Conservation (phyloP, 1,140 invertebrate genomes). For the Acromyrmex heyeri region DNA sequence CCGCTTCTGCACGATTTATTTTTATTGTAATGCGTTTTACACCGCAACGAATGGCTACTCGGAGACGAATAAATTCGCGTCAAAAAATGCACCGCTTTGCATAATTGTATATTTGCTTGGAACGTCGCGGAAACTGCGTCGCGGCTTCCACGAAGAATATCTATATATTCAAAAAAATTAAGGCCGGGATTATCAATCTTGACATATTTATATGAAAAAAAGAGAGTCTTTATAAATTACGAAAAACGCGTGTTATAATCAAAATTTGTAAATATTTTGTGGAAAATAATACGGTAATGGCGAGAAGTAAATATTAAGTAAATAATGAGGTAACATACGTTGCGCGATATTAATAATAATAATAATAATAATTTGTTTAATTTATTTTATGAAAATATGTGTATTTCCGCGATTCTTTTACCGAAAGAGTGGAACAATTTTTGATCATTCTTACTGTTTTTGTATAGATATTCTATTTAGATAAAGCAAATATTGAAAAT, state of each 20-base stretch:
- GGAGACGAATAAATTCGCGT: conserved; percentile 49
- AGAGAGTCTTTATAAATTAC: neutral
- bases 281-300: neutral
- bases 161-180: neutral
- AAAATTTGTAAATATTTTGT: conserved; percentile 10
- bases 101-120: conserved; percentile 54
- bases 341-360: neutral
- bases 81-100: conserved; percentile 46
- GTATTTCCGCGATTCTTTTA: neutral
- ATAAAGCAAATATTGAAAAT: conserved; percentile 48
- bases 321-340: conserved; percentile 28
- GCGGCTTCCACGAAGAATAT: neutral
- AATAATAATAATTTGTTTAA: conserved; percentile 1
- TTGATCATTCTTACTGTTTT: neutral
- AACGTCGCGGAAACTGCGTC: neutral
- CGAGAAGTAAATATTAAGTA: neutral
- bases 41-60: neutral
- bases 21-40: conserved; percentile 49
- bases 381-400: neutral
- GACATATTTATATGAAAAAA: neutral
- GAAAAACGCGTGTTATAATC: neutral
- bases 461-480: neutral
- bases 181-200: neutral
- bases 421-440: conserved; percentile 6
- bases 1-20: conserved; percentile 56